These are phyloP conservation scores for Ascaphus truei DNA, from an alignment of 2,113 vertebrate genomes.

Conservation along the genomic window DNA sequence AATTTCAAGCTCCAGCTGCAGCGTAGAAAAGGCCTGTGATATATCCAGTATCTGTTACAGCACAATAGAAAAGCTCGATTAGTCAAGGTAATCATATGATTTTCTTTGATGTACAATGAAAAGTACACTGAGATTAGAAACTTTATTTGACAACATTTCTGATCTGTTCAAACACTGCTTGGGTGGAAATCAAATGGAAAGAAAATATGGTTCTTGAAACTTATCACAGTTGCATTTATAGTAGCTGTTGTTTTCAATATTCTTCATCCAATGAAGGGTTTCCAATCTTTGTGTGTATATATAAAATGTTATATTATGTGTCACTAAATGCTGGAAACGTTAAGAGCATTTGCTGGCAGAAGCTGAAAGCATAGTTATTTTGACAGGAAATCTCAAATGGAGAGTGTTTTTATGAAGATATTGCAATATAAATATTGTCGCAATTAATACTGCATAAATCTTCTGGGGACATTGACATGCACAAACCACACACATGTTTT, in stretches of 20 bases:
- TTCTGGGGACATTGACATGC: not conserved
- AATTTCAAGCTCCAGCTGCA: not conserved
- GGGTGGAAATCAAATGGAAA: no score
- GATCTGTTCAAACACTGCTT: no score
- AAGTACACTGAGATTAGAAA: no score
- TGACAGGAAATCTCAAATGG: constrained; percentile 41
- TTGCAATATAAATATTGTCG: constrained; percentile 28
- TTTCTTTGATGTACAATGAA: no score
- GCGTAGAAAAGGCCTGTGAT: not conserved
- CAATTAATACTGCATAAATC: constrained; percentile 35
- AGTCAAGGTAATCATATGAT: not conserved
- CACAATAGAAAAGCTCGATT: not conserved
- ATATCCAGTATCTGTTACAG: not conserved
- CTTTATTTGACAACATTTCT: no score
- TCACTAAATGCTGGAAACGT: constrained; percentile 43
- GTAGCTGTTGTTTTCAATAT: constrained; percentile 41
- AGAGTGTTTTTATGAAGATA: constrained; percentile 34
- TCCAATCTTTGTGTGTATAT: constrained; percentile 32
- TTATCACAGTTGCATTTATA: not conserved
- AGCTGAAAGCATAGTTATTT: constrained; percentile 42
- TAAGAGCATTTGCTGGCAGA: constrained; percentile 46
- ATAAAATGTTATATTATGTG: constrained; percentile 43
- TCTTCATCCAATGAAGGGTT: not conserved
- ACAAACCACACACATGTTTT: constrained; percentile 25
- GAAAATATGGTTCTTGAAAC: no score